Evolutionary conservation across 2,113 vertebrate species (phyloP).

Genomic region (Etia nguti): DNA sequence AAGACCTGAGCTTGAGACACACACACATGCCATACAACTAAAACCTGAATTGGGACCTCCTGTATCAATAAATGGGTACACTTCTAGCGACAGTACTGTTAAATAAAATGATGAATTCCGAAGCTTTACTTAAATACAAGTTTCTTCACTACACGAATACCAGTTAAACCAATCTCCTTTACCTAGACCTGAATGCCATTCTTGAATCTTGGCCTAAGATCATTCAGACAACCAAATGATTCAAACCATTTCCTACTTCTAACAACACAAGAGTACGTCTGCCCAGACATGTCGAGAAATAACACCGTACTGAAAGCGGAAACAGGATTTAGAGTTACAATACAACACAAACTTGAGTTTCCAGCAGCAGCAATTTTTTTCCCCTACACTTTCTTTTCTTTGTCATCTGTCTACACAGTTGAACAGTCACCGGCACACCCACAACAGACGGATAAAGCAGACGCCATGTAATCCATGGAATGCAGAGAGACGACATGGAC

Average conservation of each 20-base stretch:
- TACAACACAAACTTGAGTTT: neutral
- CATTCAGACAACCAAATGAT: neutral
- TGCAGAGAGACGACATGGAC: conserved; percentile 42
- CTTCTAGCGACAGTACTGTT: neutral
- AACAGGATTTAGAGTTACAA: neutral
- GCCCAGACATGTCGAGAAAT: conserved; percentile 3
- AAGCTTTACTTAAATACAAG: neutral
- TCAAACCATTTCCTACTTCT: neutral
- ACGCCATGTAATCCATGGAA: conserved; percentile 57
- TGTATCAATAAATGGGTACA: neutral
- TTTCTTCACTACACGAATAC: neutral
- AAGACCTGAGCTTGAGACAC: neutral
- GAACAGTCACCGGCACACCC: conserved; percentile 16
- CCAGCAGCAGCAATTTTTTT: neutral
- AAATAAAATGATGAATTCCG: neutral
- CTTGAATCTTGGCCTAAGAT: neutral
- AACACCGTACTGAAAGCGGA: neutral
- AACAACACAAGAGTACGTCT: neutral
- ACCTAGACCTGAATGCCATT: neutral
- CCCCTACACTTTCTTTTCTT: neutral
- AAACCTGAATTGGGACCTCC: neutral
- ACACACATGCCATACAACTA: neutral
- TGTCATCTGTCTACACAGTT: neutral
- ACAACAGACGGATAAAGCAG: conserved; percentile 44
- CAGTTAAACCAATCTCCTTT: neutral